Conservation (phyloP, 2,113 vertebrate genomes). For the Oreochromis aureus region DNA sequence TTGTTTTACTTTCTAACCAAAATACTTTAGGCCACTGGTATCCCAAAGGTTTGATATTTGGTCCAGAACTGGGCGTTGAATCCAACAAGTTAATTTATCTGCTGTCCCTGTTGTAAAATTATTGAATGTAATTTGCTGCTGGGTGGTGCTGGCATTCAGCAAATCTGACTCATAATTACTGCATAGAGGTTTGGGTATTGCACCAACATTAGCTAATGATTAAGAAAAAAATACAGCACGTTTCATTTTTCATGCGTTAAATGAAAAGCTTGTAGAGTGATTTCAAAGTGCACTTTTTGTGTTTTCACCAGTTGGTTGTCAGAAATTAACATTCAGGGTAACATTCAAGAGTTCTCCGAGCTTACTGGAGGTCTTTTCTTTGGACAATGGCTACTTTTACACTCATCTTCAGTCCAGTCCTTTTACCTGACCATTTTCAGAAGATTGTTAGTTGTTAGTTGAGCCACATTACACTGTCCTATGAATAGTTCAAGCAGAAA, state of each 20-base stretch:
- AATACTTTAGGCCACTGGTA: background rate
- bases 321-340: background rate
- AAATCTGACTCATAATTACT: background rate
- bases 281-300: background rate
- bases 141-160: background rate
- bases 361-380: background rate
- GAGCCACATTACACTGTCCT: background rate
- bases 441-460: background rate
- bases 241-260: background rate
- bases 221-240: background rate
- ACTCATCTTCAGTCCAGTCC: background rate
- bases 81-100: background rate
- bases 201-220: background rate
- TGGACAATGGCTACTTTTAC: background rate
- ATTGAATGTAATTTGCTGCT: background rate
- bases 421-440: background rate
- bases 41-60: background rate
- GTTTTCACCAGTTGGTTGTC: background rate
- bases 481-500: background rate
- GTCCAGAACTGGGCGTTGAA: background rate
- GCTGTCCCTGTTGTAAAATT: background rate
- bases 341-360: background rate
- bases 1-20: background rate
- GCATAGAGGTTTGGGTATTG: background rate
- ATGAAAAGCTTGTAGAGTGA: background rate